These are phyloP conservation scores for Platyscapa corneri DNA, from an alignment of 1,140 invertebrate species.

Conservation along the genomic window DNA sequence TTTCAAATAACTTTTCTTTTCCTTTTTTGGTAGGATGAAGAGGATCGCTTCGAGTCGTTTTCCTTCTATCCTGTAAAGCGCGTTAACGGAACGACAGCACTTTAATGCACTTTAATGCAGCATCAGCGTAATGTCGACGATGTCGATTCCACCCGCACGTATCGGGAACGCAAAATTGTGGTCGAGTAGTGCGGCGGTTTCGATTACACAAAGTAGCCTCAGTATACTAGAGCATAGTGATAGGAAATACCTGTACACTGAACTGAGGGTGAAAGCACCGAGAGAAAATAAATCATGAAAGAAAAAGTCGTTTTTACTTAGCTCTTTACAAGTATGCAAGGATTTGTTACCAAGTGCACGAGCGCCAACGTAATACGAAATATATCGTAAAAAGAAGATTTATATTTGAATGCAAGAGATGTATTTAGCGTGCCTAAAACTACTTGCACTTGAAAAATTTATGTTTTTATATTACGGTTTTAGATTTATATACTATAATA, in stretches of 20 bases:
- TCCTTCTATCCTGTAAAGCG: background rate
- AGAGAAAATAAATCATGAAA: background rate
- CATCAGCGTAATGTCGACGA: background rate
- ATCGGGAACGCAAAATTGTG: background rate
- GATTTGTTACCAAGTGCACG: background rate
- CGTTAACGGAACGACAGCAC: background rate
- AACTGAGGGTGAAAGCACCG: background rate
- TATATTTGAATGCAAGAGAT: background rate
- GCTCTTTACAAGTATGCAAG: background rate
- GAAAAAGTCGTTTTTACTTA: background rate
- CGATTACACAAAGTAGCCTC: conserved; percentile 23
- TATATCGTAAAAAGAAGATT: background rate
- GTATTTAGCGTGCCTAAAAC: too few relatives aligned
- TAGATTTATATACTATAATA: too few relatives aligned
- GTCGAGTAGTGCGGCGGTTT: conserved; percentile 2
- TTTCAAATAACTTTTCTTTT: background rate
- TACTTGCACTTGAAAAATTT: too few relatives aligned
- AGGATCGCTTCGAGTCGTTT: background rate
- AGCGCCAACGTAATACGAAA: background rate
- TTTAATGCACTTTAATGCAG: background rate
- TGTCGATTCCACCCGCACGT: background rate
- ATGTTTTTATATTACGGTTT: too few relatives aligned
- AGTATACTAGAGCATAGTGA: too few relatives aligned
- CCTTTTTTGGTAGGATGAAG: background rate
- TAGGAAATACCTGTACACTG: background rate